Evolutionary conservation across 2,797 vertebrate genomes (phyloP).

Genomic region (Meda fulgida): DNA sequence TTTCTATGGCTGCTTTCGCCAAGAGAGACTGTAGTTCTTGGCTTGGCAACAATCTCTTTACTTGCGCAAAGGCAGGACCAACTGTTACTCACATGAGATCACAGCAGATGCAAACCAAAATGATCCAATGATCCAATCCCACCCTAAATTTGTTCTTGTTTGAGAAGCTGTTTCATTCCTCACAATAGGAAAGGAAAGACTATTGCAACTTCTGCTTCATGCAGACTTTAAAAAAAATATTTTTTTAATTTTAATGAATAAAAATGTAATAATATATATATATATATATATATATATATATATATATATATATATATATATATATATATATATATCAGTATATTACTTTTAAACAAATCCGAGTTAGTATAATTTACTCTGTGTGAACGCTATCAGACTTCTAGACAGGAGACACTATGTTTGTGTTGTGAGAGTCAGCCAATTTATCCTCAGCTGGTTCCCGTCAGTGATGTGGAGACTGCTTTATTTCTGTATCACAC

Average conservation of each 20-base stretch:
- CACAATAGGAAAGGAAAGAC: background rate
- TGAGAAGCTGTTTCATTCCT: background rate
- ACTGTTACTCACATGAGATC: too few relatives aligned
- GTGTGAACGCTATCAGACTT: background rate
- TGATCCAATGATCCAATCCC: too few relatives aligned
- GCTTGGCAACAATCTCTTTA: too few relatives aligned
- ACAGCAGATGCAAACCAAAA: too few relatives aligned
- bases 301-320: too few relatives aligned
- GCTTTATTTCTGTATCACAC: slow-evolving; percentile 42
- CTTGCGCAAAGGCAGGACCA: too few relatives aligned
- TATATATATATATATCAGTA: background rate
- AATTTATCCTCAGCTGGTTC: slow-evolving; percentile 67
- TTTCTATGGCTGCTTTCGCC: too few relatives aligned
- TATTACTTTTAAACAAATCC: background rate
- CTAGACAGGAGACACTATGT: slow-evolving; percentile 1
- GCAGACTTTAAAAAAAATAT: too few relatives aligned
- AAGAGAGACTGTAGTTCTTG: too few relatives aligned
- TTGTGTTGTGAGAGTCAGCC: slow-evolving; percentile 51
- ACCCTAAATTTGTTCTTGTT: background rate
- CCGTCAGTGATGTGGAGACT: slow-evolving; percentile 38
- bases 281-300: too few relatives aligned
- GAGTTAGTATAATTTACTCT: slow-evolving; percentile 7
- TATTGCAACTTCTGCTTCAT: background rate
- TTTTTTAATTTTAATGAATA: background rate
- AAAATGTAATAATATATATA: background rate